These are phyloP conservation scores for Scleropages formosus DNA, from an alignment of 2,797 vertebrate genomes.

Conservation along the genomic window DNA sequence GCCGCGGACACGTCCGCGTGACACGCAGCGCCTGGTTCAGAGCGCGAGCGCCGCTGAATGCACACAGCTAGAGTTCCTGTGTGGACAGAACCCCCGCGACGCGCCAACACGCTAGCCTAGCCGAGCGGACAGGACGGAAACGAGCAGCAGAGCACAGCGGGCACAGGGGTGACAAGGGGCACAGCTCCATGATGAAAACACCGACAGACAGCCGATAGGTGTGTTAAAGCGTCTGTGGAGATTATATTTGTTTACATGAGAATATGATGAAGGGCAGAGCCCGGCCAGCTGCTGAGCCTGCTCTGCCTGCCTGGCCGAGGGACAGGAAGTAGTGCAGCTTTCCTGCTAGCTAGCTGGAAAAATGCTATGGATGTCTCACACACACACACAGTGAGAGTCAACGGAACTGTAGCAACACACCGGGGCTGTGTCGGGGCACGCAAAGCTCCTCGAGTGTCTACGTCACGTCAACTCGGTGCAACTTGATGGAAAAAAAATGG, in stretches of 20 bases:
- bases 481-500: not conserved
- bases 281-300: not conserved
- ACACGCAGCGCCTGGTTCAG: too few species aligned
- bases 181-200: not conserved
- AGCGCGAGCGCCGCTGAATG: too few species aligned
- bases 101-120: slow-evolving; percentile 17
- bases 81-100: not conserved
- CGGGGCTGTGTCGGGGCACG: not conserved
- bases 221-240: too few species aligned
- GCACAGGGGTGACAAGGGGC: not conserved
- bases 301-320: not conserved
- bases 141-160: slow-evolving; percentile 19
- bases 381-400: too few species aligned
- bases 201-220: slow-evolving; percentile 37
- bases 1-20: too few species aligned
- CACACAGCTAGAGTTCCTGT: not conserved
- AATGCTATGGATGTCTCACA: not conserved
- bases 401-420: slow-evolving; percentile 50
- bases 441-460: not conserved
- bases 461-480: not conserved
- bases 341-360: slow-evolving; percentile 48
- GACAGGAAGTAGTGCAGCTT: slow-evolving; percentile 50
- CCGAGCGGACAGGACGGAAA: slow-evolving; percentile 32
- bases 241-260: slow-evolving; percentile 2
- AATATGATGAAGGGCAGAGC: not conserved